Evolutionary conservation across 2,888 invertebrate genomes (phyloP), one percentile per base, ranked within the genome.

Genomic region (Pristionchus fissidentatus): DNA sequence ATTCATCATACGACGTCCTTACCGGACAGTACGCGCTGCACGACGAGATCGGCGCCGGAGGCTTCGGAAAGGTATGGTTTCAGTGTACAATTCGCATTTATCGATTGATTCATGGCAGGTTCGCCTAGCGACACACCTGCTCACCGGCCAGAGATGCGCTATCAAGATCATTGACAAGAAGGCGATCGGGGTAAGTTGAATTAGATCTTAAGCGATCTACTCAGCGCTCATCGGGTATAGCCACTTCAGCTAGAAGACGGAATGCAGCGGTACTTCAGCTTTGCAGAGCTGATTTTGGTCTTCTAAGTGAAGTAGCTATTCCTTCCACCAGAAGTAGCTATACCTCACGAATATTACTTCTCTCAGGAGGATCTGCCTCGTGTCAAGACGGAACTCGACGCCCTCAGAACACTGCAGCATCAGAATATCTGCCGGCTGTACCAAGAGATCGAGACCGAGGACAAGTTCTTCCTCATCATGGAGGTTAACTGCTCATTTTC

Each of bases 91-190:
- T 15, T 0, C 22, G 38, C 15, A 38, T 26, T 35, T 4, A 22
- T 4, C 15, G 32, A 55, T 3, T 7, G 26, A 15, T 55, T 19
- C 22, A n/a, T 29, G 22, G 7, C 60, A 83, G 83, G 96, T 96
- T 15, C 95, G 95, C 92, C 93, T 95, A 81, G 96, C 95, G 13
- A 95, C 95, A 19, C 96, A 96, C 93, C 91, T 95, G 82, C 94
- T 95, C n/a, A 96, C 96, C 78, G 95, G 95, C 52, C 95, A 96
- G 92, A 95, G 95, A 93, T 96, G 96, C 81, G 96, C 96, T 70
- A 95, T 96, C 85, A 96, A 96, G 93, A 95, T 96, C 82, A 95
- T 96, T 95, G 95, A 96, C 90, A 96, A 96, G 93, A 93, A 93
- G 78, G 93, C 94, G 75, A 93, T 96, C 80, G 95, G 95, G 83